phyloP scores from a whole-genome alignment of 2,797 vertebrate species.

The Cichlasoma orientale region DNA sequence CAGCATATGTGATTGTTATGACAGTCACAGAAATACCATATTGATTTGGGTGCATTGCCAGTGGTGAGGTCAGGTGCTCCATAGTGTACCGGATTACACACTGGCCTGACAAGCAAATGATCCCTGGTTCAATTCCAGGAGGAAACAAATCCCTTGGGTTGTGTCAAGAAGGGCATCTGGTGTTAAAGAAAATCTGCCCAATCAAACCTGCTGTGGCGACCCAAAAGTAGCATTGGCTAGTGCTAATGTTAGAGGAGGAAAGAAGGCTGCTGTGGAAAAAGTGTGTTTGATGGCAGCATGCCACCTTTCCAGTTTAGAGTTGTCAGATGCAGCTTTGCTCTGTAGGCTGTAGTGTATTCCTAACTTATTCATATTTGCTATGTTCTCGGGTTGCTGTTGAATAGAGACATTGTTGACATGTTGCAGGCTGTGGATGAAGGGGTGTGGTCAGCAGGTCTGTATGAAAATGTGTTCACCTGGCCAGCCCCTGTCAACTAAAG shows the following conservation, averaged over 20 bases:
- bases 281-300: not conserved
- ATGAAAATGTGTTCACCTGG: not conserved
- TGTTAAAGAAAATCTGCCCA: not conserved
- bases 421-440: not conserved
- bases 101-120: not conserved
- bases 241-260: conserved; percentile 1
- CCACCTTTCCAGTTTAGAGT: conserved; percentile 2
- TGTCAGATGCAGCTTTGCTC: not conserved
- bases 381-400: not conserved
- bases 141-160: not conserved
- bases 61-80: too few relatives aligned
- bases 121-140: not conserved
- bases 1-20: not conserved
- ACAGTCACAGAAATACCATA: not conserved
- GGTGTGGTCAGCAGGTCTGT: not conserved
- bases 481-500: not conserved
- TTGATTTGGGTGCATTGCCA: not conserved
- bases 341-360: not conserved
- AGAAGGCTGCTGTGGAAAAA: conserved; percentile 4
- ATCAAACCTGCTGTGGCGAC: not conserved
- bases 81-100: not conserved
- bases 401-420: not conserved
- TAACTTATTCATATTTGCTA: not conserved
- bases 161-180: accelerated
- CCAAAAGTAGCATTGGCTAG: not conserved